Evolutionary conservation across 2,797 vertebrate species (phyloP), one percentile per base, ranked within the genome.

Genomic region (Siniperca undulata): DNA sequence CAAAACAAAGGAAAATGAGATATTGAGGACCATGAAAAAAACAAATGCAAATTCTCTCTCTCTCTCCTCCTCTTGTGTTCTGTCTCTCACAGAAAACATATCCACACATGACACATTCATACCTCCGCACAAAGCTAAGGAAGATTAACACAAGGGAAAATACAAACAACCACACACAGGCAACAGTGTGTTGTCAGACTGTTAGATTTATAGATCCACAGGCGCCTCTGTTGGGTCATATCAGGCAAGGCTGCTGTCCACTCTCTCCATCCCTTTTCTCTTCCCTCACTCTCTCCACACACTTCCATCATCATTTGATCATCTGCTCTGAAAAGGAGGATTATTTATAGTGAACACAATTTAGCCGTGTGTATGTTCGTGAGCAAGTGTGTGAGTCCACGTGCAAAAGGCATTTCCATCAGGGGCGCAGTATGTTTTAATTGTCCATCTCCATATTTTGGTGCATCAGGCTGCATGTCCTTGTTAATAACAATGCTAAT

Each of bases 1-100:
- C 46, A 62, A 84, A 90, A 87, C 71, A 82, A 77, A 90, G 76
- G 50, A 70, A 78, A 87, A 75, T 68, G 27, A 77, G 83, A 81
- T 56, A 77, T 56, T 48, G 74, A 83, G 38, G 17, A 82, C 30
- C 50, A n/a, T 77, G 60, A 30, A 70, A 40, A 70, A 65, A 78
- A 5, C 38, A 61, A 87, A 83, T 78, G 81, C 76, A 61, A 81
- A 88, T 87, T 69, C 64, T 73, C 27, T 68, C 74, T 62, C 53
- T 40, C 59, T 40, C 70, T 30, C 27, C 50, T 38, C 16, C 46
- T 42, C 56, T 69, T 40, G 2, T n/a, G 48, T 52, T 68, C 48
- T 67, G 69, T 61, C 44, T 80, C 66, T 77, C 80, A 70, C 30
- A 82, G 60, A 76, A 78, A 70, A 74, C 67, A 74, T 74, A 66